These are phyloP conservation scores for Notothenia coriiceps DNA, from an alignment of 2,113 vertebrate genomes.

Conservation along the genomic window DNA sequence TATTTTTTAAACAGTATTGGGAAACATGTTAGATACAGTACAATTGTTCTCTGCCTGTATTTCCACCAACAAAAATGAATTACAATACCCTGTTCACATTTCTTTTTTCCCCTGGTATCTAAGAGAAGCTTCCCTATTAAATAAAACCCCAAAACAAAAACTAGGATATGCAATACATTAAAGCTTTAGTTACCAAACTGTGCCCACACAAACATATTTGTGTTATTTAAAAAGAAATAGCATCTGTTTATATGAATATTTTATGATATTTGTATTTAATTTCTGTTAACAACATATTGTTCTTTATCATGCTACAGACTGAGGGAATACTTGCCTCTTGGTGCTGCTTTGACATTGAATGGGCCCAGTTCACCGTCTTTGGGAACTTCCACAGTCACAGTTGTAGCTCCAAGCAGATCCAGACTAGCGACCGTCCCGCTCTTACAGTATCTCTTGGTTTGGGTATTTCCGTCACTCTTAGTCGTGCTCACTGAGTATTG, in stretches of 20 bases:
- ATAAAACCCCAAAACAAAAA: not conserved
- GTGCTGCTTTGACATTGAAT: conserved; percentile 84
- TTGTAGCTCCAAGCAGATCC: conserved; percentile 81
- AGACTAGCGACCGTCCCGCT: conserved; percentile 83
- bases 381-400: conserved; percentile 80
- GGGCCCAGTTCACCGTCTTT: conserved; percentile 71
- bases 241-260: not conserved
- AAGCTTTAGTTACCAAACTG: not conserved
- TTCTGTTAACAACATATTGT: not conserved
- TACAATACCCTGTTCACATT: not conserved
- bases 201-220: not conserved
- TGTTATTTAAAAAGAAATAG: not conserved
- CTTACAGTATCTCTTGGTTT: conserved; percentile 86
- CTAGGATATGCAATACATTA: no score
- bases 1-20: not conserved
- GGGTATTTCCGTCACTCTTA: conserved; percentile 38
- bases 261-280: not conserved
- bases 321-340: conserved; percentile 81
- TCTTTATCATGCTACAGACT: not conserved
- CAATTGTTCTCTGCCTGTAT: not conserved
- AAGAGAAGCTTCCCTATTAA: not conserved
- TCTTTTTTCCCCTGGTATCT: not conserved
- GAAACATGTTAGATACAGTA: not conserved
- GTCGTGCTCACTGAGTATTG: conserved; percentile 81
- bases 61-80: not conserved